Base-by-base conservation (phyloP, 2,113 vertebrate genomes). In the Pholis gunnellus region DNA sequence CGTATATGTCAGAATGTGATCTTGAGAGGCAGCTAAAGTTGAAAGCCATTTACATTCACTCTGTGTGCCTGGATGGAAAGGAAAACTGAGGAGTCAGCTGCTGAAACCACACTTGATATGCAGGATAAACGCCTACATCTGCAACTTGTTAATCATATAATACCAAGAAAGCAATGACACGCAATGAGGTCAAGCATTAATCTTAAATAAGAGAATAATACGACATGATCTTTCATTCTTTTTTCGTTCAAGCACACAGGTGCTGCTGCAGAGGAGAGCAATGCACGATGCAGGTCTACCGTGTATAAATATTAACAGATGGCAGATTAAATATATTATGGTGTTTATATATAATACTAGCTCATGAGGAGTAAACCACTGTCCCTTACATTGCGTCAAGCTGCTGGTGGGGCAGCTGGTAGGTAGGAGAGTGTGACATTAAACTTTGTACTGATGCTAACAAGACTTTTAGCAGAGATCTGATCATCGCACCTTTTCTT, bases 81-180 rank as follows among this genome's bases (percentile, higher is more conserved):
- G 68, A 85, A 81, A 94, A 91, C 25, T 85, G 89, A 91, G 50
- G 86, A 91, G 92, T 94, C 93, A 93, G 93, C 92, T 89, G 76
- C 86, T 74, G 83, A 71, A 74, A 78, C 52, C 44, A 13, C 22
- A 74, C 72, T 91, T 91, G 74, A 91, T 88, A 91, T 91, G 89
- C 92, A 87, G 75, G 90, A 80, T 81, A 88, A 85, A 73, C 42
- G 59, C 76, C 85, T 81, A 64, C 89, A 91, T 89, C 82, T 90
- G 90, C 91, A 86, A 89, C 78, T 82, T 86, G 89, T 86, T 91
- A 92, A 94, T 94, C 85, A 81, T 79, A 88, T 87, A 79, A 89
- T 83, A 93, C 74, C 72, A 87, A 74, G 52, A 82, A 84, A 66
- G 84, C 80, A 88, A 78, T 85, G 91, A 89, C 88, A 86, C 83